A percentile compares a stretch with the other conserved stretches of the same genome.
Evolutionary conservation across 2,113 vertebrate genomes (phyloP).

Genomic region (Azemiops feae): DNA sequence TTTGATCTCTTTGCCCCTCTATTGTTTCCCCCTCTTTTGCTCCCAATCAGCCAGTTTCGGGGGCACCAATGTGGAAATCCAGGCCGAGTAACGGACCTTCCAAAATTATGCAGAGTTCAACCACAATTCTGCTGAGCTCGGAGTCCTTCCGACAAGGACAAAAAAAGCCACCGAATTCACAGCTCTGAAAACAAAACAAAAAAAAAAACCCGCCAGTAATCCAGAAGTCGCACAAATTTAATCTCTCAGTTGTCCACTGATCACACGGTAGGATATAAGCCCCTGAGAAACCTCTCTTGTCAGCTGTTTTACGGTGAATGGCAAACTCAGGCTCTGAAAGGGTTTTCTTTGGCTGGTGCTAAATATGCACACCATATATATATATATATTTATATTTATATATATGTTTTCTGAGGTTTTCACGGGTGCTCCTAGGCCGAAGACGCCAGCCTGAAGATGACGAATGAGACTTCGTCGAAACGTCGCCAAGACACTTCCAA

Average conservation of each 20-base stretch:
- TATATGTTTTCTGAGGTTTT: no score
- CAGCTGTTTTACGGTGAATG: neutral
- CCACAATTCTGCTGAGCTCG: neutral
- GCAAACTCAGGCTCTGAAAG: neutral
- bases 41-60: neutral
- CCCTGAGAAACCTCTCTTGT: neutral
- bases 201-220: neutral
- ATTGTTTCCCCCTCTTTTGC: neutral
- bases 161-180: neutral
- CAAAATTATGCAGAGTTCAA: neutral
- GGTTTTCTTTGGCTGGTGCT: neutral
- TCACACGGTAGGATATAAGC: neutral
- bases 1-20: neutral
- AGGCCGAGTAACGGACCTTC: neutral
- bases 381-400: no score
- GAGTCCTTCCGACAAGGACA: neutral
- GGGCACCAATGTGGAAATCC: neutral
- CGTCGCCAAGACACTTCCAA: no score
- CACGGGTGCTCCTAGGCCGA: no score
- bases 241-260: neutral
- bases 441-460: no score
- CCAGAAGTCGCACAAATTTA: neutral
- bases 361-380: neutral
- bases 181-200: neutral
- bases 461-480: no score